phyloP scores from a whole-genome alignment of 2,797 vertebrate genomes.

The Rhinatrema bivittatum region DNA sequence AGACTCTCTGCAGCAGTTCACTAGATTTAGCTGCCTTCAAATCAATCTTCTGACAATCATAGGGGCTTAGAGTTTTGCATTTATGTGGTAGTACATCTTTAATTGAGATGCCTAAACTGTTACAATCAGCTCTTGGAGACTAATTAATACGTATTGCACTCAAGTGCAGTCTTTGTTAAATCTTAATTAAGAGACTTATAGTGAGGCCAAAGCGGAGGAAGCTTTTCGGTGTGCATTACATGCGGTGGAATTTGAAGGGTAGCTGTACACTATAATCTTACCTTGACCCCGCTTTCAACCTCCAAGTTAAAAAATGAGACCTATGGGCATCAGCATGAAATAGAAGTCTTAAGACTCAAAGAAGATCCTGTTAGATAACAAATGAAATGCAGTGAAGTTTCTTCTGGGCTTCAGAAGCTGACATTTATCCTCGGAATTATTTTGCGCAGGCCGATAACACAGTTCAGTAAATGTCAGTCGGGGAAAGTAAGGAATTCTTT shows the following conservation, averaged over 20 bases:
- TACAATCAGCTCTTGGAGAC: conserved; percentile 29
- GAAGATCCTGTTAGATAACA: conserved; percentile 15
- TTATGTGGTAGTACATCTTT: conserved; percentile 16
- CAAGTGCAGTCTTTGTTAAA: conserved; percentile 29
- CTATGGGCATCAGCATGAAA: conserved; percentile 50
- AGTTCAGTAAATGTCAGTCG: conserved; percentile 40
- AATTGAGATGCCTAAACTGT: conserved; percentile 28
- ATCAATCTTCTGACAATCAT: conserved; percentile 6
- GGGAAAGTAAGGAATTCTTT: conserved; percentile 4
- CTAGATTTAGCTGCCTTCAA: conserved; percentile 9
- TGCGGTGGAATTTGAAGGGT: conserved; percentile 32
- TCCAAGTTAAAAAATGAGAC: conserved; percentile 18
- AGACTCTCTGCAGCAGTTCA: background rate
- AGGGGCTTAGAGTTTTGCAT: conserved; percentile 18
- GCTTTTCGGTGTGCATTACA: conserved; percentile 13
- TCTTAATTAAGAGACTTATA: conserved; percentile 38
- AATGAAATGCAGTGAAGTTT: conserved; percentile 43
- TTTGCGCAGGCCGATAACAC: conserved; percentile 28
- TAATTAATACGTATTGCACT: conserved; percentile 30
- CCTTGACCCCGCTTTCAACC: conserved; percentile 32
- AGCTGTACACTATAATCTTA: conserved; percentile 22
- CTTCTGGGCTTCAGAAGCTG: conserved; percentile 35
- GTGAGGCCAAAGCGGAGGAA: conserved; percentile 30
- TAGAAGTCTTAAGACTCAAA: conserved; percentile 35
- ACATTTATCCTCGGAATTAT: conserved; percentile 49